Percentiles rank a stretch among this genome's conserved stretches.
phyloP scores from a whole-genome alignment of 2,888 invertebrate species.

The Cryptocephalus primarius region DNA sequence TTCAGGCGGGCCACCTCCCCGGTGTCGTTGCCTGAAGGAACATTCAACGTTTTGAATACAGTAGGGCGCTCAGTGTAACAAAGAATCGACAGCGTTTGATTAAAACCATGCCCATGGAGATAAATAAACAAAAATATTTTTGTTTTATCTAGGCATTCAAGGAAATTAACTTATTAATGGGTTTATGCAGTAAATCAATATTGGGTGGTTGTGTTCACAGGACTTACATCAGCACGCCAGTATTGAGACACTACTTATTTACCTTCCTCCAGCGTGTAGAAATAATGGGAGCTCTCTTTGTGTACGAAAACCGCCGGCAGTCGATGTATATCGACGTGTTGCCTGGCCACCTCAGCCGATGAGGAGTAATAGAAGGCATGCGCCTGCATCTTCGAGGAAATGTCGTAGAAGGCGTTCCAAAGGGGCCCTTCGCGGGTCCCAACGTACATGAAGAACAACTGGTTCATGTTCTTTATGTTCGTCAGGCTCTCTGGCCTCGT shows the following conservation, averaged over 20 bases:
- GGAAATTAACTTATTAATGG: no score
- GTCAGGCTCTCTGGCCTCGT: conserved; percentile 69
- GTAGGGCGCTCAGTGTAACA: no score
- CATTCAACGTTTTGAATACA: not conserved
- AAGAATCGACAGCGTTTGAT: no score
- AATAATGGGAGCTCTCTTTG: conserved; percentile 69
- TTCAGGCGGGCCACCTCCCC: conserved; percentile 47
- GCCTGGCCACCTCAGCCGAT: conserved; percentile 55
- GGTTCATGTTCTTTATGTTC: conserved; percentile 62
- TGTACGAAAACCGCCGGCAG: conserved; percentile 72
- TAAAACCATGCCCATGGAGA: no score
- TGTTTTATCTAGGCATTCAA: no score
- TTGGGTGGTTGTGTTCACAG: no score
- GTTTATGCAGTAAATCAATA: no score
- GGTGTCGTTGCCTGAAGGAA: conserved; percentile 8
- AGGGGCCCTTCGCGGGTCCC: conserved; percentile 64
- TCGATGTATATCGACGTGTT: conserved; percentile 55
- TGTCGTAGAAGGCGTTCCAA: conserved; percentile 58
- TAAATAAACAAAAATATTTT: no score
- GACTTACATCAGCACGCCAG: no score
- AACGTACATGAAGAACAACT: conserved; percentile 80
- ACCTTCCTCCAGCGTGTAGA: conserved; percentile 42
- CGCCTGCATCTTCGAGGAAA: conserved; percentile 71
- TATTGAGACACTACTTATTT: no score
- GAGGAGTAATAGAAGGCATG: conserved; percentile 82